Percentiles rank a stretch among this genome's conserved stretches.
Conservation (phyloP, 2,113 vertebrate species). For the Chionis minor region DNA sequence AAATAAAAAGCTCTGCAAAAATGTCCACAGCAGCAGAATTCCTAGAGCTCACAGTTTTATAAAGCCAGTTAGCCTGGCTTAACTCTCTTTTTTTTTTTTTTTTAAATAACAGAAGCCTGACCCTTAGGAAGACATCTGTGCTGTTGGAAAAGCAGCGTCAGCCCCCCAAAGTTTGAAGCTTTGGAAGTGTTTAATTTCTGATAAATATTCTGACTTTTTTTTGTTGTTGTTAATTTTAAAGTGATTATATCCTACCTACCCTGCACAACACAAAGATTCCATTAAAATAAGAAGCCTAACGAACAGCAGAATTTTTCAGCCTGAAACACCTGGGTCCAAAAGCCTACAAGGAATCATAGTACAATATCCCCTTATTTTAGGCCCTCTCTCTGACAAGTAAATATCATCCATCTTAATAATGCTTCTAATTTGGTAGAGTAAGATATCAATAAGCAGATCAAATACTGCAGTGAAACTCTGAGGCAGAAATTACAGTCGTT, state of each 20-base stretch:
- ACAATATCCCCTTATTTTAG: neutral
- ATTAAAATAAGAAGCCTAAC: neutral
- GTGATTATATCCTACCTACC: neutral
- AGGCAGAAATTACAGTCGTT: neutral
- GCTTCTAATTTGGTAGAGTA: neutral
- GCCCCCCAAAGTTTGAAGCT: neutral
- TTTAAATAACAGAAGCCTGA: neutral
- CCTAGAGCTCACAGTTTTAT: neutral
- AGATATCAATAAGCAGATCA: neutral
- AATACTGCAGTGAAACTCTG: neutral
- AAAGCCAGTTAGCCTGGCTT: neutral
- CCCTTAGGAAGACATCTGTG: neutral
- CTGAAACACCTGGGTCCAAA: neutral
- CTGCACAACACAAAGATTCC: neutral
- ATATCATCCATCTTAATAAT: neutral
- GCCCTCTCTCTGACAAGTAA: neutral
- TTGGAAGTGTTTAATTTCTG: neutral
- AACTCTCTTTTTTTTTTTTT: neutral
- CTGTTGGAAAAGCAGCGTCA: neutral
- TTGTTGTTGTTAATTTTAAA: neutral
- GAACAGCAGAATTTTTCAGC: neutral
- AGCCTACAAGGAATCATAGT: neutral
- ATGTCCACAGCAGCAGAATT: slow-evolving; percentile 38
- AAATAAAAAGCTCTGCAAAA: slow-evolving; percentile 27
- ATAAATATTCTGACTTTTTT: neutral